A percentile compares a stretch with the other conserved stretches of the same genome.
These are phyloP conservation scores for Unio pictorum DNA, from an alignment of 2,888 invertebrate species.

Conservation along the genomic window DNA sequence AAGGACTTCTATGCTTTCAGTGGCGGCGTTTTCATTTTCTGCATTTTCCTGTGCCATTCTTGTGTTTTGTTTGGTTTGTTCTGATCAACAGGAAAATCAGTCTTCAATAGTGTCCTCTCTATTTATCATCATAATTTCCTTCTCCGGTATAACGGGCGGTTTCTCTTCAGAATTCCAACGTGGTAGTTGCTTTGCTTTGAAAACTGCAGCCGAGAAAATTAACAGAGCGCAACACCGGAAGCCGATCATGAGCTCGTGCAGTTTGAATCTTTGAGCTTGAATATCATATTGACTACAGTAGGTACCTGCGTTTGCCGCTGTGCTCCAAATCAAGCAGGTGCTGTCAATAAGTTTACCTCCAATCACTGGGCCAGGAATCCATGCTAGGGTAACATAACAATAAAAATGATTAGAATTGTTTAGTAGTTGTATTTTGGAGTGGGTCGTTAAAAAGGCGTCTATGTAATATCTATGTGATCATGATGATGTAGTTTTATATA, in stretches of 20 bases:
- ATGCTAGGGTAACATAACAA: constrained; percentile 16
- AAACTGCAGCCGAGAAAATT: constrained; percentile 6
- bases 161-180: constrained; percentile 10
- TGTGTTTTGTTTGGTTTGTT: too few species aligned
- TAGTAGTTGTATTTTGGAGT: too few species aligned
- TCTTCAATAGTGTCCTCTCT: too few species aligned
- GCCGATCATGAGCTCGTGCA: constrained; percentile 26
- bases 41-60: too few species aligned
- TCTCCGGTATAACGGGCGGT: too few species aligned
- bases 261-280: constrained; percentile 16
- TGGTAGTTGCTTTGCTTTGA: constrained; percentile 11
- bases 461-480: too few species aligned
- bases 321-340: constrained; percentile 37
- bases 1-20: too few species aligned
- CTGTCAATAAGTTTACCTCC: constrained; percentile 34
- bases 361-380: constrained; percentile 35
- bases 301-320: constrained; percentile 19
- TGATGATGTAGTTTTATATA: too few species aligned
- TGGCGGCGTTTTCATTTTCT: too few species aligned
- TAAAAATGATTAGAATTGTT: neutral
- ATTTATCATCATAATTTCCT: too few species aligned
- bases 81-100: too few species aligned
- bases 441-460: too few species aligned
- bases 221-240: constrained; percentile 4
- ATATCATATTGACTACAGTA: constrained; percentile 36